Conservation (phyloP, 2,888 invertebrate species). For the Hartigia nigra region DNA sequence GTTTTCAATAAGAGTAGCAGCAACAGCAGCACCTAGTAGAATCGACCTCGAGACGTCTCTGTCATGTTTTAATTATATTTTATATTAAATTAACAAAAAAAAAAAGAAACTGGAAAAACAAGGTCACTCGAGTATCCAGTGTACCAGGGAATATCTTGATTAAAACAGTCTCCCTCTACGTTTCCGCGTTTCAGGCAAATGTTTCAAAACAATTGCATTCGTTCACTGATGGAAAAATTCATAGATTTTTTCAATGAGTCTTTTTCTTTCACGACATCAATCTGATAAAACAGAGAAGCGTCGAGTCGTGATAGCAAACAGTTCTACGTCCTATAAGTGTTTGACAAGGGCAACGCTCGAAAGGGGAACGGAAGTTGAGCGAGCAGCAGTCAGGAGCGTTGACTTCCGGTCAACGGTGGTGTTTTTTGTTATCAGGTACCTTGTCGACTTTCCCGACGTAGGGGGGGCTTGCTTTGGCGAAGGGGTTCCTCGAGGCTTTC, state of each 20-base stretch:
- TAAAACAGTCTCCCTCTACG: too few relatives aligned
- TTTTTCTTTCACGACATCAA: neutral
- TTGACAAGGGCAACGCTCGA: slow-evolving; percentile 28
- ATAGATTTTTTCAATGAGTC: neutral
- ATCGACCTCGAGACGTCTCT: neutral
- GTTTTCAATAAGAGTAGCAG: neutral
- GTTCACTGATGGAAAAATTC: neutral
- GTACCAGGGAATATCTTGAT: too few relatives aligned
- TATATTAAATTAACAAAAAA: neutral
- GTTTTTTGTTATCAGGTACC: slow-evolving; percentile 67
- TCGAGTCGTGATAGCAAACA: neutral
- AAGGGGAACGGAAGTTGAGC: slow-evolving; percentile 19
- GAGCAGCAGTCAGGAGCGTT: slow-evolving; percentile 2
- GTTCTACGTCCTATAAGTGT: slow-evolving; percentile 45
- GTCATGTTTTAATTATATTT: neutral
- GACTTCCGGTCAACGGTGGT: slow-evolving; percentile 27
- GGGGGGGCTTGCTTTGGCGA: slow-evolving; percentile 62
- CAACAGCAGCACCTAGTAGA: slow-evolving; percentile 1
- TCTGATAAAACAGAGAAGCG: slow-evolving; percentile 7
- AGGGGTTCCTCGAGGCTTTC: slow-evolving; percentile 76
- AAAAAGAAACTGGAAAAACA: too few relatives aligned
- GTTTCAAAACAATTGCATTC: neutral
- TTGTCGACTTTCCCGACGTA: slow-evolving; percentile 74
- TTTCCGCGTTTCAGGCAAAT: neutral
- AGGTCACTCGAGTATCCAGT: neutral